Percentiles rank a stretch among this genome's conserved stretches.
Conservation (phyloP, 2,888 invertebrate genomes). For the Drosophila bunnanda region DNA sequence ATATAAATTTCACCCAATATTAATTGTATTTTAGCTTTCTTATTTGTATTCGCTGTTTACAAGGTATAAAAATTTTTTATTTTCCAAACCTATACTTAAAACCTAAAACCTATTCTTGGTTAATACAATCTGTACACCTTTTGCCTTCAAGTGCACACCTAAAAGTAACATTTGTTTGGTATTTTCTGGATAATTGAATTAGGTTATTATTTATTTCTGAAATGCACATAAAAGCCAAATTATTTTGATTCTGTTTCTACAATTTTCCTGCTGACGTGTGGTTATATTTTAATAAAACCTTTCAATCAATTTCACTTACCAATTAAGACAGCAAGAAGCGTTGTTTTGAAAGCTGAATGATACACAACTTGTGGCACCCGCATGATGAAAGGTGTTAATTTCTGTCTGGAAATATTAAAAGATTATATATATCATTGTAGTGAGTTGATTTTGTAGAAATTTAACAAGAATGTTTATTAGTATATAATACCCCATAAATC, state of each 20-base stretch:
- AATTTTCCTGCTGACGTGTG: not conserved
- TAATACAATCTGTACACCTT: too few species aligned
- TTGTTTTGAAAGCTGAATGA: constrained; percentile 37
- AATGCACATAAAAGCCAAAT: not conserved
- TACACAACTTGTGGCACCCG: constrained; percentile 51
- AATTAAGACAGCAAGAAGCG: constrained; percentile 46
- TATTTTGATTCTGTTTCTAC: not conserved
- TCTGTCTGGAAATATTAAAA: constrained; percentile 36
- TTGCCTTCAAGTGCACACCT: not conserved
- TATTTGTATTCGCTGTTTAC: not conserved
- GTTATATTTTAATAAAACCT: not conserved
- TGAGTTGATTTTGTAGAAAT: not conserved
- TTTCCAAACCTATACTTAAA: too few species aligned
- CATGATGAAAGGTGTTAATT: constrained; percentile 42
- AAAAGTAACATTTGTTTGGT: not conserved
- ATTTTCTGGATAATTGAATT: not conserved
- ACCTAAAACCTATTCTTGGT: too few species aligned
- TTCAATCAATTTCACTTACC: constrained; percentile 53
- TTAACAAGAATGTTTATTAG: not conserved
- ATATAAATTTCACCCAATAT: not conserved
- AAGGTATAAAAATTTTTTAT: too few species aligned
- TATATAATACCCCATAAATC: too few species aligned
- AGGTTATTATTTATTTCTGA: not conserved
- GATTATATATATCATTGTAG: not conserved
- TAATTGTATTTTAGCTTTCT: not conserved